Evolutionary conservation across 2,888 invertebrate genomes (phyloP).

Genomic region (Pyrgus malvae): DNA sequence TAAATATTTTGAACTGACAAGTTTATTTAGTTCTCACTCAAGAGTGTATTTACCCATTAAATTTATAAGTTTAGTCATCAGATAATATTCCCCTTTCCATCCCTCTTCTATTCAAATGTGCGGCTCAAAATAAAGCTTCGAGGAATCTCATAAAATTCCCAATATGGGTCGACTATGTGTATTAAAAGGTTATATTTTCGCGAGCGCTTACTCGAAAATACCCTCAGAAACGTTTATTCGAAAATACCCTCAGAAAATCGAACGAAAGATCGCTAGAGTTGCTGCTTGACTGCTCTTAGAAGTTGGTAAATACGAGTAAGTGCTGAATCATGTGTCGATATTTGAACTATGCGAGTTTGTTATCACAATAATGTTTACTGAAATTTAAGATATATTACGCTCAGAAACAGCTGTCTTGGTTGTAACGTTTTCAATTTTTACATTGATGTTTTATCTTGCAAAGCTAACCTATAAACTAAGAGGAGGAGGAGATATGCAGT

Average conservation of each 20-base stretch:
- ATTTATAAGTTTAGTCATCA: background rate
- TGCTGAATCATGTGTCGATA: background rate
- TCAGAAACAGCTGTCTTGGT: too few species aligned
- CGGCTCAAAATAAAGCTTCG: slow-evolving; percentile 12
- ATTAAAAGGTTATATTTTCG: slow-evolving; percentile 17
- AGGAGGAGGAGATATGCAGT: too few species aligned
- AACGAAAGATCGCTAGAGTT: slow-evolving; percentile 1
- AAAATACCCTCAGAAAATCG: too few species aligned
- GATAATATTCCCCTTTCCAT: slow-evolving; percentile 1
- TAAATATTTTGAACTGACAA: too few species aligned
- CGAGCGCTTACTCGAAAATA: slow-evolving; percentile 8
- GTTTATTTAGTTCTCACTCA: background rate
- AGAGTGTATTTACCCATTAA: background rate
- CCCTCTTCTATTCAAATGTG: slow-evolving; percentile 1
- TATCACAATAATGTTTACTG: too few species aligned
- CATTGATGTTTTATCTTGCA: too few species aligned
- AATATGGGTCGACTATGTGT: slow-evolving; percentile 7
- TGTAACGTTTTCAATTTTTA: too few species aligned
- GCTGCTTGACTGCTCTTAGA: slow-evolving; percentile 2
- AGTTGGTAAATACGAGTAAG: slow-evolving; percentile 8
- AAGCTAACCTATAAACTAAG: too few species aligned
- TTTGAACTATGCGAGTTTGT: too few species aligned
- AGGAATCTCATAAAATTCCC: slow-evolving; percentile 17
- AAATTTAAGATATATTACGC: too few species aligned
- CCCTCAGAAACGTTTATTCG: too few species aligned